Percentiles rank a stretch among this genome's conserved stretches.
These are phyloP conservation scores for Pongo pygmaeus DNA, from an alignment of 2,113 vertebrate species.

Conservation along the genomic window DNA sequence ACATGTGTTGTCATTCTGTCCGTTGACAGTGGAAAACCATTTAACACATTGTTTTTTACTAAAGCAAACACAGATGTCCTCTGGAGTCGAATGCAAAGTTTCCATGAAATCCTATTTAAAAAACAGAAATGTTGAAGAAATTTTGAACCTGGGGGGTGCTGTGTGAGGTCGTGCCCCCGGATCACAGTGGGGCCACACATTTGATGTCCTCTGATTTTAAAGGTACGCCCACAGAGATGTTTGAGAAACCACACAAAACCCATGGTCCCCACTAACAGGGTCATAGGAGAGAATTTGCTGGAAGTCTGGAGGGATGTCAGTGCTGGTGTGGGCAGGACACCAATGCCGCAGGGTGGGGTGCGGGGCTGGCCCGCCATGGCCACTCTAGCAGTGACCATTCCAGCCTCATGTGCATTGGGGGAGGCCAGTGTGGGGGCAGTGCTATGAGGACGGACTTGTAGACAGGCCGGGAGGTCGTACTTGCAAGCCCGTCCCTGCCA, in stretches of 20 bases:
- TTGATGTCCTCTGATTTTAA: neutral
- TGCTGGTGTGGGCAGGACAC: too few species aligned
- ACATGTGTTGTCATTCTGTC: neutral
- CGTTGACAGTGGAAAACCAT: neutral
- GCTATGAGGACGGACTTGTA: neutral
- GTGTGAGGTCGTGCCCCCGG: neutral
- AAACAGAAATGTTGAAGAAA: neutral
- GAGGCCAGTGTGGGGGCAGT: too few species aligned
- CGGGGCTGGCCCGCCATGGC: neutral
- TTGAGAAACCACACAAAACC: neutral
- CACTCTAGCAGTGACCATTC: neutral
- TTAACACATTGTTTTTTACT: neutral
- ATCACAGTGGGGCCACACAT: neutral
- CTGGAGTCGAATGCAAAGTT: neutral
- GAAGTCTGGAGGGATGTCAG: neutral
- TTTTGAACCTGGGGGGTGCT: neutral
- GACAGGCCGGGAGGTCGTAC: neutral
- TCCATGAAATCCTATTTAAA: neutral
- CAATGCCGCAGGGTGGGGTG: rapidly evolving
- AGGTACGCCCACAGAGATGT: neutral
- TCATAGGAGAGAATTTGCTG: neutral
- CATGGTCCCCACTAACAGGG: neutral
- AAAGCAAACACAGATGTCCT: neutral
- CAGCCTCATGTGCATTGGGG: neutral
- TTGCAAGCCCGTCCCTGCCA: neutral